These are phyloP conservation scores for Eristalinus aeneus DNA, from an alignment of 2,888 invertebrate genomes.

Conservation along the genomic window DNA sequence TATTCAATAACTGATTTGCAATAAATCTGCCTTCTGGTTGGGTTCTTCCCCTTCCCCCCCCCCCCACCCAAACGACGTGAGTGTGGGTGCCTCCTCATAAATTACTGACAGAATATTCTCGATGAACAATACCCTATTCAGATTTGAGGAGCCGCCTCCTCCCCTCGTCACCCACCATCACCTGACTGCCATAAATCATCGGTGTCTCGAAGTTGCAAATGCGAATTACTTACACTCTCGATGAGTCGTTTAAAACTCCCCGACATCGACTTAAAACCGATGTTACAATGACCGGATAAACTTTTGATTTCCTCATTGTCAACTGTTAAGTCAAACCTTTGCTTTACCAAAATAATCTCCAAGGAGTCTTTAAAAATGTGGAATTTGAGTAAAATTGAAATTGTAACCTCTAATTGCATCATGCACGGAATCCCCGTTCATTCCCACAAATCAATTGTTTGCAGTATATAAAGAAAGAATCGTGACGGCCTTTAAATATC, in stretches of 20 bases:
- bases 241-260: not conserved
- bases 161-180: not conserved
- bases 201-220: constrained; percentile 5
- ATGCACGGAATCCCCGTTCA: not conserved
- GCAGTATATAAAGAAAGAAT: no score
- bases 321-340: no score
- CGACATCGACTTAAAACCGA: constrained; percentile 1
- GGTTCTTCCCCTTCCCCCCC: not conserved
- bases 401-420: not conserved
- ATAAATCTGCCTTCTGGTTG: not conserved
- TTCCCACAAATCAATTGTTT: not conserved
- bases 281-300: no score
- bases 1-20: constrained; percentile 11
- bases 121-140: constrained; percentile 36
- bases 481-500: no score
- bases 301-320: no score
- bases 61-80: constrained; percentile 37
- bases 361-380: no score
- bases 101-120: constrained; percentile 31
- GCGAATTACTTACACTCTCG: constrained; percentile 14
- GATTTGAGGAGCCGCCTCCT: constrained; percentile 2
- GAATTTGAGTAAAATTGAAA: not conserved
- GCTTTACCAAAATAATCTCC: no score
- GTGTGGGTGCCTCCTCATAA: constrained; percentile 4
- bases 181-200: constrained; percentile 17